phyloP scores from a whole-genome alignment of 2,888 invertebrate genomes.

The Norana najaformis region DNA sequence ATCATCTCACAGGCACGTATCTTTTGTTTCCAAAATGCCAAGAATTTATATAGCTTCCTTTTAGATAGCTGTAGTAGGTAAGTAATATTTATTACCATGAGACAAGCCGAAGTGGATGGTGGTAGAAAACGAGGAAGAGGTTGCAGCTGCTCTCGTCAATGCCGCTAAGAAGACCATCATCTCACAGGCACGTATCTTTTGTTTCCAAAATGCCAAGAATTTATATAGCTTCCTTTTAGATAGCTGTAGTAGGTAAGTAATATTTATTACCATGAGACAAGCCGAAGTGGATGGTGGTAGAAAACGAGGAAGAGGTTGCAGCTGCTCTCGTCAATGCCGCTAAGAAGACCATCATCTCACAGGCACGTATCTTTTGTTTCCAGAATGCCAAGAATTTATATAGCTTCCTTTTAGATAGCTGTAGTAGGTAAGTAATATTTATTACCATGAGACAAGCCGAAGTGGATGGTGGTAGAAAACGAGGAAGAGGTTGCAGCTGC shows the following conservation, averaged over 20 bases:
- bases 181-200: constrained; percentile 54
- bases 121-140: constrained; percentile 58
- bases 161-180: constrained; percentile 63
- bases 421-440: too few species aligned
- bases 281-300: constrained; percentile 58
- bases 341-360: constrained; percentile 63
- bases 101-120: constrained; percentile 60
- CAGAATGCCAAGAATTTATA: too few species aligned
- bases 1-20: constrained; percentile 60
- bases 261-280: too few species aligned
- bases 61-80: too few species aligned
- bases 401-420: too few species aligned
- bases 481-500: constrained; percentile 61
- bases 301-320: constrained; percentile 59
- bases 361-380: constrained; percentile 49
- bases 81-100: too few species aligned
- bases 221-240: background rate
- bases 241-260: too few species aligned
- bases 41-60: background rate
- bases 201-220: background rate
- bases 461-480: constrained; percentile 56
- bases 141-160: constrained; percentile 59
- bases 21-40: background rate
- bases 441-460: too few species aligned
- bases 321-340: constrained; percentile 60